These are phyloP conservation scores for Cremastobaeus sp. DNA, from an alignment of 2,888 invertebrate genomes.

Conservation along the genomic window DNA sequence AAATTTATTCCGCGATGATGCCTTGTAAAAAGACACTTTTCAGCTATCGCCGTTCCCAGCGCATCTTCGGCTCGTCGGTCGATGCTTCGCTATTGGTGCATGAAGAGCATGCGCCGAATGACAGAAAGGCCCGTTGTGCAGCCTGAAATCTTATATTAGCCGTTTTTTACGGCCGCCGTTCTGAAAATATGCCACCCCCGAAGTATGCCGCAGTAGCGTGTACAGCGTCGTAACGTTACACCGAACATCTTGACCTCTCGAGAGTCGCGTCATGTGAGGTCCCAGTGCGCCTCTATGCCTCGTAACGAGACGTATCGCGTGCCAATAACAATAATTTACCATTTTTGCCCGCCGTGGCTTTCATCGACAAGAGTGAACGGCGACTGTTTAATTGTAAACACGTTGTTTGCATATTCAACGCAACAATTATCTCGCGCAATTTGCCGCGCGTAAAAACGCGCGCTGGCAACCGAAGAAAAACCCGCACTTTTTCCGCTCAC, in stretches of 20 bases:
- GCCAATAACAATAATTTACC: slow-evolving; percentile 38
- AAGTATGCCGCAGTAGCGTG: slow-evolving; percentile 27
- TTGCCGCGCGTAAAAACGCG: not conserved
- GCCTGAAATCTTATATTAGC: slow-evolving; percentile 16
- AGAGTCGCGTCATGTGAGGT: slow-evolving; percentile 42
- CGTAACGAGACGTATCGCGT: slow-evolving; percentile 38
- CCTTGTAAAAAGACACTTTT: too few species aligned
- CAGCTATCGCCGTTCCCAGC: too few species aligned
- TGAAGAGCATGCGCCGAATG: not conserved
- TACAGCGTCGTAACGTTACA: slow-evolving; percentile 38
- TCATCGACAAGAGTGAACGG: slow-evolving; percentile 8
- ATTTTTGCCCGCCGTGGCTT: slow-evolving; percentile 22
- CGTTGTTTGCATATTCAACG: too few species aligned
- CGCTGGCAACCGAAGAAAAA: too few species aligned
- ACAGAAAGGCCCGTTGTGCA: slow-evolving; percentile 1
- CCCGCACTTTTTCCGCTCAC: too few species aligned
- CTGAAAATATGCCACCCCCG: slow-evolving; percentile 11
- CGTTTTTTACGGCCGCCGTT: slow-evolving; percentile 7
- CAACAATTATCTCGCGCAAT: too few species aligned
- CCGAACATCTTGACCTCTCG: slow-evolving; percentile 42
- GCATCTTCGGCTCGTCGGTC: too few species aligned
- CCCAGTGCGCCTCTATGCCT: slow-evolving; percentile 29
- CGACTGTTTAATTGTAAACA: slow-evolving; percentile 22
- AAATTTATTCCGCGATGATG: too few species aligned
- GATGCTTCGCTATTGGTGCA: too few species aligned